Percentiles rank a stretch among this genome's conserved stretches.
Evolutionary conservation across 1,140 invertebrate genomes (phyloP).

Genomic region (Drosophila nasuta): DNA sequence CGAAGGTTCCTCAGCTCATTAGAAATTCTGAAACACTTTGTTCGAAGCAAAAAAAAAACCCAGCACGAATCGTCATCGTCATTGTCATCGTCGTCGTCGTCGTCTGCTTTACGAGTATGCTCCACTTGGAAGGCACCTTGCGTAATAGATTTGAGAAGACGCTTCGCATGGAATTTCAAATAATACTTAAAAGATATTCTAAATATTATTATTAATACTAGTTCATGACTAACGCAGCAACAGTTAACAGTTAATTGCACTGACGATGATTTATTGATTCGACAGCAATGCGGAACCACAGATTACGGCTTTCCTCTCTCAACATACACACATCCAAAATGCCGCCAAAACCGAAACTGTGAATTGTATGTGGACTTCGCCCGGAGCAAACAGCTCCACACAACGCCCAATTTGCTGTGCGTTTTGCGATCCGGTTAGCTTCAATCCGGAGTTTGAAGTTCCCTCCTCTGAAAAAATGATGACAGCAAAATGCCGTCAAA

Average conservation of each 20-base stretch:
- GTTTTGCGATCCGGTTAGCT: slow-evolving; percentile 1
- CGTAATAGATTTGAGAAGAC: slow-evolving; percentile 31
- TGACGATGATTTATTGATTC: slow-evolving; percentile 43
- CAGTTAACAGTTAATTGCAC: slow-evolving; percentile 8
- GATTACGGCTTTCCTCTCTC: slow-evolving; percentile 44
- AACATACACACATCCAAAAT: slow-evolving; percentile 7
- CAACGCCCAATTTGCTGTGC: slow-evolving; percentile 29
- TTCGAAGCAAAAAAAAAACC: slow-evolving; percentile 8
- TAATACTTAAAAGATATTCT: slow-evolving; percentile 2
- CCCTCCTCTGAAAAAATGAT: slow-evolving; percentile 20
- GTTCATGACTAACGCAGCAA: slow-evolving; percentile 9
- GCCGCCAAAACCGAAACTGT: slow-evolving; percentile 50
- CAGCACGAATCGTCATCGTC: slow-evolving; percentile 1
- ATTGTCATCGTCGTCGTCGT: slow-evolving; percentile 14
- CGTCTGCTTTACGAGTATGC: slow-evolving; percentile 27
- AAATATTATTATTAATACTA: slow-evolving; percentile 20
- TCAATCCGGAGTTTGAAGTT: neutral
- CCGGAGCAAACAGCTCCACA: slow-evolving; percentile 17
- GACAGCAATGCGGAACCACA: slow-evolving; percentile 73
- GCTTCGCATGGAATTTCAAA: slow-evolving; percentile 22
- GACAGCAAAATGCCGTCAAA: slow-evolving; percentile 56
- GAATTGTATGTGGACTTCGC: slow-evolving; percentile 14
- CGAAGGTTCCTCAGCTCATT: slow-evolving; percentile 69
- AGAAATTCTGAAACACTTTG: slow-evolving; percentile 63
- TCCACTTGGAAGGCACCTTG: slow-evolving; percentile 53